Percentiles rank a stretch among this genome's conserved stretches.
These are phyloP conservation scores for Mungos mungo DNA, from an alignment of 2,113 vertebrate species.

Conservation along the genomic window DNA sequence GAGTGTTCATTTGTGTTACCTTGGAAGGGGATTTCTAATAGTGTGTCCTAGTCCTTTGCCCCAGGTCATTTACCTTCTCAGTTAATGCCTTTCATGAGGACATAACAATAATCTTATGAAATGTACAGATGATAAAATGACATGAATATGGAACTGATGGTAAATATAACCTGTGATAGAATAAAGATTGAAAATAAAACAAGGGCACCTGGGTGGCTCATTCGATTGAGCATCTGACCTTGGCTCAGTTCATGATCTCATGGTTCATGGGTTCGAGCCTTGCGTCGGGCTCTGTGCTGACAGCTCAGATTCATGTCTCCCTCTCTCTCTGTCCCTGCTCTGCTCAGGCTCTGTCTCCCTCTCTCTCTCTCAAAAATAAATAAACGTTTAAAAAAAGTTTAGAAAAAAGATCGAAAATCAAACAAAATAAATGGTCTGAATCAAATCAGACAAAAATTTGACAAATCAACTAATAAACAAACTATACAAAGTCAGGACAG, in stretches of 20 bases:
- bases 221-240: too few species aligned
- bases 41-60: neutral
- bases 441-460: neutral
- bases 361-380: too few species aligned
- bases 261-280: too few species aligned
- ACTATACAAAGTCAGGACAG: neutral
- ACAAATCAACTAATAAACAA: slow-evolving; percentile 1
- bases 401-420: neutral
- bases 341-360: too few species aligned
- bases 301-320: too few species aligned
- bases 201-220: neutral
- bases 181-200: neutral
- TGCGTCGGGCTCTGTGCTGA: too few species aligned
- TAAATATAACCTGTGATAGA: neutral
- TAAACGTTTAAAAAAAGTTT: too few species aligned
- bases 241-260: too few species aligned
- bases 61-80: neutral
- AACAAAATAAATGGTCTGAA: neutral
- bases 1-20: neutral
- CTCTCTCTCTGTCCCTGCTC: too few species aligned
- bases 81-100: neutral
- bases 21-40: neutral
- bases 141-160: neutral
- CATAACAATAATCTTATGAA: slow-evolving; percentile 10
- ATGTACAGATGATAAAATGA: neutral